Evolutionary conservation across 2,888 invertebrate genomes (phyloP).

Genomic region (Belgica antarctica): DNA sequence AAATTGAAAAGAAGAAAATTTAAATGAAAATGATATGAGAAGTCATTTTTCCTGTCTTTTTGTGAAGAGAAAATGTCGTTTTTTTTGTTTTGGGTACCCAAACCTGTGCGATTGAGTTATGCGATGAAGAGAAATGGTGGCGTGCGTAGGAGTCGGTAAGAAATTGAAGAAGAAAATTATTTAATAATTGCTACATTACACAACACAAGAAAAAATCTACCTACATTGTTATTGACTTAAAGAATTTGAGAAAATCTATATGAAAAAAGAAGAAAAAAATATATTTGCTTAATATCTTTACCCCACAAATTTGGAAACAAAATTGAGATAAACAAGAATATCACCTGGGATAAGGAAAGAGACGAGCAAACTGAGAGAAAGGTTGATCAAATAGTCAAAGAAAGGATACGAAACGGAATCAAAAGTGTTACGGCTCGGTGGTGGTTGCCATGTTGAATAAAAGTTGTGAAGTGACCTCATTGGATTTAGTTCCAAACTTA

Average conservation of each 20-base stretch:
- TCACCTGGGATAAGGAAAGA: background rate
- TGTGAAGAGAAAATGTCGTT: background rate
- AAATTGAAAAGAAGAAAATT: conserved; percentile 23
- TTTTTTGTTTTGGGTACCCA: background rate
- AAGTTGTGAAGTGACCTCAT: too few species aligned
- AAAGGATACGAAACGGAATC: too few species aligned
- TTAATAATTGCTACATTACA: conserved; percentile 35
- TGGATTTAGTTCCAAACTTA: too few species aligned
- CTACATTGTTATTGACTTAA: conserved; percentile 33
- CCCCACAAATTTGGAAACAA: conserved; percentile 1
- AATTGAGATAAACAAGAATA: background rate
- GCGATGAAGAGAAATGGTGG: too few species aligned
- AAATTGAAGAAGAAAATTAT: conserved; percentile 33
- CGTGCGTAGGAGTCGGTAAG: too few species aligned
- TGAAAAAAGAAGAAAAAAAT: conserved; percentile 23
- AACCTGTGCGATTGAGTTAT: background rate
- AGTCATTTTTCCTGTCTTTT: conserved; percentile 20
- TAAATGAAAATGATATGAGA: background rate
- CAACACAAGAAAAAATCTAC: conserved; percentile 41
- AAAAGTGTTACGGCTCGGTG: too few species aligned
- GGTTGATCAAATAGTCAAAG: background rate
- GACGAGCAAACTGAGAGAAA: background rate
- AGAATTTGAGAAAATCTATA: conserved; percentile 35
- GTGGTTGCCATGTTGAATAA: too few species aligned
- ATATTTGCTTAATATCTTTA: conserved; percentile 43